Percentiles rank a stretch among this genome's conserved stretches.
phyloP scores from a whole-genome alignment of 2,888 invertebrate genomes.

The Himalopsyche kuldschensis region DNA sequence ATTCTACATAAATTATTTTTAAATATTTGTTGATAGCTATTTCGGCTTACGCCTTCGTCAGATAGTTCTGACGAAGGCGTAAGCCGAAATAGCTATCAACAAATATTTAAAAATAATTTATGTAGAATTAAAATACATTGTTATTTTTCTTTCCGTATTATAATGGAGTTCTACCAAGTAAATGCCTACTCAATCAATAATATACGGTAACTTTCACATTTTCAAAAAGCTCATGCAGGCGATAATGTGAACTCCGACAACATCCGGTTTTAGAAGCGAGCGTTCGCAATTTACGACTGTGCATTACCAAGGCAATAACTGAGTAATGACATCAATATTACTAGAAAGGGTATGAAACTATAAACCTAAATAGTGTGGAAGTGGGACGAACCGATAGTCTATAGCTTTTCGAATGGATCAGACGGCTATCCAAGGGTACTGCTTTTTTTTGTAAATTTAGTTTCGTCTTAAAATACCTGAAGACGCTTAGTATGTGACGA shows the following conservation, averaged over 20 bases:
- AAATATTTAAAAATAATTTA: too few species aligned
- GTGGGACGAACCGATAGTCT: not conserved
- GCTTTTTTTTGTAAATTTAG: not conserved
- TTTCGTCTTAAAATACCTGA: too few species aligned
- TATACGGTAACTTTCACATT: not conserved
- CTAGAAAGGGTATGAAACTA: conserved; percentile 24
- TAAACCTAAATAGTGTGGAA: conserved; percentile 23
- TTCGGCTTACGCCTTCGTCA: too few species aligned
- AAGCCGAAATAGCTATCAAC: too few species aligned
- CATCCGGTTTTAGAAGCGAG: not conserved
- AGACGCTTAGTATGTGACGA: too few species aligned
- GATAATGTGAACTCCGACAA: not conserved
- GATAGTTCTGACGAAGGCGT: too few species aligned
- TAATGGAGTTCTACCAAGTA: too few species aligned
- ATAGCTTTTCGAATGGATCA: not conserved
- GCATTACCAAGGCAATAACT: conserved; percentile 51
- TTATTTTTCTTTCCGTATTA: too few species aligned
- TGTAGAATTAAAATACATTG: too few species aligned
- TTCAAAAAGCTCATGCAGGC: not conserved
- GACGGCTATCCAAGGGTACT: not conserved
- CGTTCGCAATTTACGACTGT: conserved; percentile 47
- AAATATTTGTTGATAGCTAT: too few species aligned
- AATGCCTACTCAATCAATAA: too few species aligned
- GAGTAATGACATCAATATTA: conserved; percentile 46
- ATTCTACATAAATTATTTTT: too few species aligned